Evolutionary conservation across 2,113 vertebrate species (phyloP).

Genomic region (Microtus richardsoni): DNA sequence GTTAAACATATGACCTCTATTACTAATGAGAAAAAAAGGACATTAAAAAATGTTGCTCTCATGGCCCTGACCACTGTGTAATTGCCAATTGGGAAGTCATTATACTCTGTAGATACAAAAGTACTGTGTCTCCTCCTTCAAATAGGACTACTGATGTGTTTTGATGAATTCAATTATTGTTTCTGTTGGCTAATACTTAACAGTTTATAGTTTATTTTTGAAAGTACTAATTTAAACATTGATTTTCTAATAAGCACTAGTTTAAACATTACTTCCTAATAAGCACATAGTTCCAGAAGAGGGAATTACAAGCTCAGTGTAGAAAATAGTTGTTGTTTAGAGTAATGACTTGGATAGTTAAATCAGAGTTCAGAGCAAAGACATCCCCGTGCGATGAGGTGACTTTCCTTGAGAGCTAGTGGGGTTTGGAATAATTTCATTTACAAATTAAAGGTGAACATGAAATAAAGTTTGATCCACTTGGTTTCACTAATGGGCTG

Average conservation of each 20-base stretch:
- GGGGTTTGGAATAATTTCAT: slow-evolving; percentile 12
- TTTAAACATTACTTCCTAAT: background rate
- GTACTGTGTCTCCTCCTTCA: background rate
- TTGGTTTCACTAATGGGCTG: background rate
- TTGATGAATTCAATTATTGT: background rate
- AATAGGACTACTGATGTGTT: background rate
- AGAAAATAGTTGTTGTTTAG: slow-evolving; percentile 16
- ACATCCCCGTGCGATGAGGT: background rate
- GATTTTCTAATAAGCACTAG: background rate
- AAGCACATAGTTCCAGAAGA: background rate
- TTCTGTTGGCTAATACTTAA: background rate
- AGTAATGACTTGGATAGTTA: background rate
- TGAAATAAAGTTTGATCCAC: slow-evolving; percentile 47
- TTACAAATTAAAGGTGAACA: background rate
- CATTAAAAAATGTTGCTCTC: background rate
- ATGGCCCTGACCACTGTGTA: background rate
- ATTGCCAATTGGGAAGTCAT: background rate
- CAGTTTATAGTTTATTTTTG: background rate
- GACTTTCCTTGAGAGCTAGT: background rate
- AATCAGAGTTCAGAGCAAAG: slow-evolving; percentile 13
- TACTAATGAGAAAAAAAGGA: background rate
- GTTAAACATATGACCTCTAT: fast-evolving
- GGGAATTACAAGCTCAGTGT: background rate
- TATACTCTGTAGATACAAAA: background rate
- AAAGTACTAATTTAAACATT: background rate